Percentiles rank a stretch among this genome's conserved stretches.
Evolutionary conservation across 2,888 invertebrate species (phyloP).

Genomic region (Cephus spinipes): DNA sequence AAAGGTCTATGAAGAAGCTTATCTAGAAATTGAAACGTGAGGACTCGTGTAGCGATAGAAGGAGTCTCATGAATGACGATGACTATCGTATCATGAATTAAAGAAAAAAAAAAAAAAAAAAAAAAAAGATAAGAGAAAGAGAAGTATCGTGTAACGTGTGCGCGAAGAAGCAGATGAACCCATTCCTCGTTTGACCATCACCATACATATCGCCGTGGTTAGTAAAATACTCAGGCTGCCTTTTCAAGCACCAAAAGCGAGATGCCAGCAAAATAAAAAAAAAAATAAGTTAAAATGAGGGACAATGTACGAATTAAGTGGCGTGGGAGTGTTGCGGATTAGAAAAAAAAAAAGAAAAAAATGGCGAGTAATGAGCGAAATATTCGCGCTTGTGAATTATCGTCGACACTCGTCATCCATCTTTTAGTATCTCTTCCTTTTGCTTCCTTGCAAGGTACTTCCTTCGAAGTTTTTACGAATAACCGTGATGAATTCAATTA

Average conservation of each 20-base stretch:
- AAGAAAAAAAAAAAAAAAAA: neutral
- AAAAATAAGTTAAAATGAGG: neutral
- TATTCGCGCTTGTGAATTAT: neutral
- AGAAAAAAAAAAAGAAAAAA: neutral
- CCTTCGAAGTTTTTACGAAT: too few relatives aligned
- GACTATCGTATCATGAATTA: neutral
- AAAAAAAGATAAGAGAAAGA: neutral
- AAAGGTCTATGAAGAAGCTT: neutral
- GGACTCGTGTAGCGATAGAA: neutral
- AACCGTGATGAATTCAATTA: neutral
- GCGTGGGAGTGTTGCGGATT: neutral
- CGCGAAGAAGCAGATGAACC: constrained; percentile 2
- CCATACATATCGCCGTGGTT: neutral
- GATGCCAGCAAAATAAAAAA: neutral
- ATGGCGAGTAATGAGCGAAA: neutral
- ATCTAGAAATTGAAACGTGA: neutral
- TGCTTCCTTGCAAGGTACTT: too few relatives aligned
- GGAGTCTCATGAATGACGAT: neutral
- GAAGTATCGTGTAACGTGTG: neutral
- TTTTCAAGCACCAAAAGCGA: constrained; percentile 5
- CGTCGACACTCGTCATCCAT: neutral
- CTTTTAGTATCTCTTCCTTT: neutral
- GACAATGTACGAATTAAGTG: neutral
- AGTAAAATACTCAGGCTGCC: constrained; percentile 1
- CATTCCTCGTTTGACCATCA: constrained; percentile 3